phyloP scores from a whole-genome alignment of 2,113 vertebrate genomes.

The Rhizomys pruinosus region DNA sequence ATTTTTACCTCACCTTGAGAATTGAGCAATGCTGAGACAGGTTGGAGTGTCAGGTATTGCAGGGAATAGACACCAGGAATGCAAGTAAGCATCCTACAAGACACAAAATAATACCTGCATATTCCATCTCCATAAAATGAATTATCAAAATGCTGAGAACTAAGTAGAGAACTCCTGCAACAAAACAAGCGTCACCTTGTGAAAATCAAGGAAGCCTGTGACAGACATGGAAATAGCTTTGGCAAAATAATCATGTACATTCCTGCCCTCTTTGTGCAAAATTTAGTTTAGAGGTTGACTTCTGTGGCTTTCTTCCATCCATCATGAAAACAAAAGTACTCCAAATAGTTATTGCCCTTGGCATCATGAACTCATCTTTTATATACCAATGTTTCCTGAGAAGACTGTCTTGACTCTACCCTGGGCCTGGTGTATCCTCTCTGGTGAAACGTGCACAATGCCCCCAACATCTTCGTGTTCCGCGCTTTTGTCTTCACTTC shows the following conservation, averaged over 20 bases:
- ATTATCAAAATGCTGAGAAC: background rate
- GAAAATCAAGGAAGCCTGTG: conserved; percentile 1
- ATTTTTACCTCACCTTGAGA: background rate
- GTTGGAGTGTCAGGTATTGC: background rate
- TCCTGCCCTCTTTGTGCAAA: background rate
- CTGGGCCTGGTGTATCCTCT: background rate
- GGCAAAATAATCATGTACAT: background rate
- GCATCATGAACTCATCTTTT: background rate
- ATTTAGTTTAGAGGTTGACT: conserved; percentile 5
- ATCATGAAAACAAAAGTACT: background rate
- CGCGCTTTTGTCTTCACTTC: background rate
- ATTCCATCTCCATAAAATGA: too few relatives aligned
- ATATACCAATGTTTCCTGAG: background rate
- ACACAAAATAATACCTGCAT: background rate
- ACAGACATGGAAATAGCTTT: conserved; percentile 8
- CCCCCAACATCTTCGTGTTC: background rate
- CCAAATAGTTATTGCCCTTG: background rate
- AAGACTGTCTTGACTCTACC: background rate
- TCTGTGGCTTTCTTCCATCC: background rate
- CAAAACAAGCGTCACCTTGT: conserved; percentile 34
- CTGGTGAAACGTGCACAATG: background rate
- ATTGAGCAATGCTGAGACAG: background rate
- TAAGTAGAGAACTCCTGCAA: background rate
- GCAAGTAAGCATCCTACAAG: background rate
- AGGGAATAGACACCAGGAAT: background rate